Percentiles rank a stretch among this genome's conserved stretches.
Conservation (phyloP, 2,888 invertebrate species). For the Hydrotaea cyrtoneurina region DNA sequence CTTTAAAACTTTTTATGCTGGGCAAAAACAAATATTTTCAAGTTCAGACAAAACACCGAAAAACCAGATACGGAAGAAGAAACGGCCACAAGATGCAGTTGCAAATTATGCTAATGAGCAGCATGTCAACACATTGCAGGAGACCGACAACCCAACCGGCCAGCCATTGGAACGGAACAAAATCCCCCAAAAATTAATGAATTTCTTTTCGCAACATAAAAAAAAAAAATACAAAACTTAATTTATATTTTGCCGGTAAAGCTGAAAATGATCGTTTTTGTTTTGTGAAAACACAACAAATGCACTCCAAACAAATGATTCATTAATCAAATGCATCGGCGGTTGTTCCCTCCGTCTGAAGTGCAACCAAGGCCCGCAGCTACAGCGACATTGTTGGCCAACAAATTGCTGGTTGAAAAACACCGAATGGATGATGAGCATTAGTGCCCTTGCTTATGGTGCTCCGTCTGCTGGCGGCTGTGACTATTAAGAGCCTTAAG, state of each 20-base stretch:
- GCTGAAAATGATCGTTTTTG: background rate
- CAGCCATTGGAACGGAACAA: background rate
- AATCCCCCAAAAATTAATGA: constrained; percentile 39
- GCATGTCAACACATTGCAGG: constrained; percentile 65
- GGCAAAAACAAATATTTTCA: background rate
- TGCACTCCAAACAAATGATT: background rate
- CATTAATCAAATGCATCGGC: constrained; percentile 12
- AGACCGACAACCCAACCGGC: no score
- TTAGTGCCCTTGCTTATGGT: no score
- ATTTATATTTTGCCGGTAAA: background rate
- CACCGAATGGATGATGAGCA: no score
- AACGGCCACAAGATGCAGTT: background rate
- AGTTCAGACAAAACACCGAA: background rate
- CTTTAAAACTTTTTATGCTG: background rate
- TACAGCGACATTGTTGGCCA: constrained; percentile 42
- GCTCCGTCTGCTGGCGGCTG: background rate
- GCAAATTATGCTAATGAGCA: constrained; percentile 68
- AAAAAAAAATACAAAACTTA: background rate
- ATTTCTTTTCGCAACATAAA: background rate
- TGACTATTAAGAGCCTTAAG: constrained; percentile 36
- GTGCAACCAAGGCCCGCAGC: background rate
- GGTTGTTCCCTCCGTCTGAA: no score
- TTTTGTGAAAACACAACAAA: no score
- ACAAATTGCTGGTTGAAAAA: constrained; percentile 27
- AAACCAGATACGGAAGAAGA: background rate